Conservation (phyloP, 2,888 invertebrate genomes). For the Sarcophaga subvicina region DNA sequence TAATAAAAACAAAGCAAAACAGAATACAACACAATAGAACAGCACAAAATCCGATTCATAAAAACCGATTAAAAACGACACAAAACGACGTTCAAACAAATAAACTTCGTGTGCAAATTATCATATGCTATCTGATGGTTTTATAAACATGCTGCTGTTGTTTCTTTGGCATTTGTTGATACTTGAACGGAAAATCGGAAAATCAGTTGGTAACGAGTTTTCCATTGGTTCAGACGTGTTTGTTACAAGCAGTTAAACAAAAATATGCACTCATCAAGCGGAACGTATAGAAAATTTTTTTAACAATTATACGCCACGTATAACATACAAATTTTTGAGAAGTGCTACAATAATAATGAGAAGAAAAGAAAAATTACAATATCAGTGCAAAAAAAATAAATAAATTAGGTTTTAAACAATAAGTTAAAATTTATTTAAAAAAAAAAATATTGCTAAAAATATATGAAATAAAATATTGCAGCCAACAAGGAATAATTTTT, state of each 20-base stretch:
- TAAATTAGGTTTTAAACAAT: background rate
- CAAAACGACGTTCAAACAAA: conserved; percentile 47
- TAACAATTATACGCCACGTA: conserved; percentile 47
- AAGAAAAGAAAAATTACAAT: background rate
- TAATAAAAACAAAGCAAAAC: too few species aligned
- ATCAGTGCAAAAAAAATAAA: conserved; percentile 21
- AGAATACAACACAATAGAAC: conserved; percentile 42
- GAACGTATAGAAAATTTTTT: conserved; percentile 23
- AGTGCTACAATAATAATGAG: conserved; percentile 14
- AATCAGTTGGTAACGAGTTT: conserved; percentile 72
- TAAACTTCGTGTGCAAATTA: conserved; percentile 66
- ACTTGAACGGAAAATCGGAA: conserved; percentile 64
- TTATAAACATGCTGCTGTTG: conserved; percentile 51
- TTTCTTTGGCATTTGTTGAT: conserved; percentile 61
- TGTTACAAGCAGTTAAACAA: conserved; percentile 49
- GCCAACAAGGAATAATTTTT: background rate
- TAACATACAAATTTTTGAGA: background rate
- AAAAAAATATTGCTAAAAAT: background rate
- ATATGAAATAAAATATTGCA: background rate
- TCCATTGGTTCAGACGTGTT: conserved; percentile 70
- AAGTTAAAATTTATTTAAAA: conserved; percentile 22
- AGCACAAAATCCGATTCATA: conserved; percentile 47
- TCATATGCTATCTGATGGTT: conserved; percentile 59
- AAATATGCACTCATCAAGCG: background rate
- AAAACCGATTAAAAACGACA: conserved; percentile 51